Percentiles rank a stretch among this genome's conserved stretches.
phyloP scores from a whole-genome alignment of 1,140 invertebrate species.

The Zaprionus capensis region DNA sequence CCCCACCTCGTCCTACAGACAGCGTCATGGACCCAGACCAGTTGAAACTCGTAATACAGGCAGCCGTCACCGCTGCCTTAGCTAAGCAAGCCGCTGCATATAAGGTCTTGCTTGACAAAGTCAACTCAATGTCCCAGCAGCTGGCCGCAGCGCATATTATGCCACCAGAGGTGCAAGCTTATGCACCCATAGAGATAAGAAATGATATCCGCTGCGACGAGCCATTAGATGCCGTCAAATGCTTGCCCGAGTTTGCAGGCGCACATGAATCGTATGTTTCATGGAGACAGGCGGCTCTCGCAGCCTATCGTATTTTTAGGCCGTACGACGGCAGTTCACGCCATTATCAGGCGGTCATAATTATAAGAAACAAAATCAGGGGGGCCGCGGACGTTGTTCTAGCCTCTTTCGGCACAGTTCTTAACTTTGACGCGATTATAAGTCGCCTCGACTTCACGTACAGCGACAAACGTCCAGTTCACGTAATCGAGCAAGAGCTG shows the following conservation, averaged over 20 bases:
- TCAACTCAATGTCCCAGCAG: too few species aligned
- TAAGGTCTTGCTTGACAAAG: too few species aligned
- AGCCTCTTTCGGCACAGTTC: slow-evolving; percentile 32
- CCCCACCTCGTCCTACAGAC: too few species aligned
- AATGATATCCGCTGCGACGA: neutral
- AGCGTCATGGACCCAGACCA: too few species aligned
- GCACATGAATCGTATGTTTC: slow-evolving; percentile 13
- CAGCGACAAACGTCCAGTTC: slow-evolving; percentile 39
- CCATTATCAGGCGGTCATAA: slow-evolving; percentile 30
- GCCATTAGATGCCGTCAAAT: neutral
- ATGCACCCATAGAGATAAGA: neutral
- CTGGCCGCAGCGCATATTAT: too few species aligned
- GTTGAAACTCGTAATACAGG: too few species aligned
- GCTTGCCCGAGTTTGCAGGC: neutral
- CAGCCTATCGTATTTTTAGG: slow-evolving; percentile 25
- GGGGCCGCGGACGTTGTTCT: slow-evolving; percentile 32
- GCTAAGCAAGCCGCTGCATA: too few species aligned
- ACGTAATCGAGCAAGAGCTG: slow-evolving; percentile 42
- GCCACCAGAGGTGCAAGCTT: too few species aligned
- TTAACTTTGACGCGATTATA: slow-evolving; percentile 52
- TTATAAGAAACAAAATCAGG: slow-evolving; percentile 23
- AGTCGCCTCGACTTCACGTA: slow-evolving; percentile 43
- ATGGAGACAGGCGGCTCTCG: slow-evolving; percentile 29
- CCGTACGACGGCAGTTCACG: slow-evolving; percentile 23
- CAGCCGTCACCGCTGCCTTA: too few species aligned